These are phyloP conservation scores for Athene cunicularia DNA, from an alignment of 2,113 vertebrate genomes.

Conservation along the genomic window DNA sequence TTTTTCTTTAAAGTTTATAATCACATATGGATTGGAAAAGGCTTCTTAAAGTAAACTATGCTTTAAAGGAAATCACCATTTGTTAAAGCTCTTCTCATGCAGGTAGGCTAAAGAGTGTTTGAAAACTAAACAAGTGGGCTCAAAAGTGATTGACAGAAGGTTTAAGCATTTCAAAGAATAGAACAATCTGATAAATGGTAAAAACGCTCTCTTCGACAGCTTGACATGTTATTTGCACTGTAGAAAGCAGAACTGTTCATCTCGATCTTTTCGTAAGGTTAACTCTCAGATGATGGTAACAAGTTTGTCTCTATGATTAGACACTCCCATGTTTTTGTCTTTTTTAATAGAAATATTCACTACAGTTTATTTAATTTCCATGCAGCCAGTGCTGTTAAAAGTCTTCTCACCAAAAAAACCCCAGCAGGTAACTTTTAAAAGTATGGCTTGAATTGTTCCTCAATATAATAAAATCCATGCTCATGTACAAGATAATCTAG, in stretches of 20 bases:
- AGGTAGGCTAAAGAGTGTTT: not conserved
- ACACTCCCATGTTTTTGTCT: not conserved
- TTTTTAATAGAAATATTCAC: not conserved
- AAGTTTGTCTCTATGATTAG: not conserved
- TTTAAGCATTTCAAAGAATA: not conserved
- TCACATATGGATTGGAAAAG: not conserved
- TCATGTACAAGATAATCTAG: not conserved
- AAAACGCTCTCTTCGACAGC: not conserved
- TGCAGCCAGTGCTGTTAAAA: not conserved
- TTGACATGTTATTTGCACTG: not conserved
- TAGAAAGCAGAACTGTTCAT: conserved; percentile 3
- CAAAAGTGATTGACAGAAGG: not conserved
- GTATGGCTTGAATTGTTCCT: not conserved
- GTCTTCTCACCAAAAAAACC: not conserved
- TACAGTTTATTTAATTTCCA: not conserved
- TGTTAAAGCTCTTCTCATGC: not conserved
- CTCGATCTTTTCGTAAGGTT: not conserved
- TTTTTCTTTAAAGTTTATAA: not conserved
- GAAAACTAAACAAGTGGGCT: not conserved
- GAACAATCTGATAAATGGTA: conserved; percentile 13
- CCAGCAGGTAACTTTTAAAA: not conserved
- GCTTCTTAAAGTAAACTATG: not conserved
- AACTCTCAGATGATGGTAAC: not conserved
- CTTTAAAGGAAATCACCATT: not conserved
- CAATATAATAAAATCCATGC: not conserved